Evolutionary conservation across 2,113 vertebrate species (phyloP), one percentile per base, ranked within the genome.

Genomic region (Orcinus orca): DNA sequence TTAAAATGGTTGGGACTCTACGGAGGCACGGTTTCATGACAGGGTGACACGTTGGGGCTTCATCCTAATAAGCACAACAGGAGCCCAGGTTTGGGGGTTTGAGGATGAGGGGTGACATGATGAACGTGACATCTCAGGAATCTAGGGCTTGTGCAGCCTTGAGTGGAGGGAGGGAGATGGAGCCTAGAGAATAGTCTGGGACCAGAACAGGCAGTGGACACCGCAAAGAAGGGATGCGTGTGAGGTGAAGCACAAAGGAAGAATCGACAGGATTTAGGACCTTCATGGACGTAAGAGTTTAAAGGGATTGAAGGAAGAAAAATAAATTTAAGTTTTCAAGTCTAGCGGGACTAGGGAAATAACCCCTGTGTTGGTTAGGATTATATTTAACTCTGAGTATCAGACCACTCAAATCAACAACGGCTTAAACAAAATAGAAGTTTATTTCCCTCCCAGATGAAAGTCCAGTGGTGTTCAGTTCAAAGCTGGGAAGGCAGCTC

Each of bases 381-480:
- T 74, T 87, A 65, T 80, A 80, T 89, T 87, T 82, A 93, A 89
- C 29, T 60, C n/a, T 84, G 77, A 94, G 44, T 82, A 50, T 63
- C 90, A 83, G 96, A 77, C 44, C 31, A 85, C 21, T 55, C 73
- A 86, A 73, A 85, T 93, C 87, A 88, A 70, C 68, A 63, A 36
- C 53, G 85, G 31, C 76, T 79, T 81, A 50, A 65, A 67, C 50
- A 67, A 89, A 96, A 88, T 7, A 14, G 15, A 95, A 63, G 12
- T 60, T 60, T 76, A n/a, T 47, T 90, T 96, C 68, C 88, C 33
- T 80, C 41, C 70, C 17, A 60, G 23, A 17, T 68, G 20, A 20
- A 84, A 67, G 55, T 38, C 62, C 53, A 55, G 60, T 55, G 44
- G 17, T 60, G 4, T 36, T 10, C 17, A 25, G n/a, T 71, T n/a